A percentile compares a stretch with the other conserved stretches of the same genome.
These are phyloP conservation scores for Notodonta ziczac DNA, from an alignment of 2,888 invertebrate species.

Conservation along the genomic window DNA sequence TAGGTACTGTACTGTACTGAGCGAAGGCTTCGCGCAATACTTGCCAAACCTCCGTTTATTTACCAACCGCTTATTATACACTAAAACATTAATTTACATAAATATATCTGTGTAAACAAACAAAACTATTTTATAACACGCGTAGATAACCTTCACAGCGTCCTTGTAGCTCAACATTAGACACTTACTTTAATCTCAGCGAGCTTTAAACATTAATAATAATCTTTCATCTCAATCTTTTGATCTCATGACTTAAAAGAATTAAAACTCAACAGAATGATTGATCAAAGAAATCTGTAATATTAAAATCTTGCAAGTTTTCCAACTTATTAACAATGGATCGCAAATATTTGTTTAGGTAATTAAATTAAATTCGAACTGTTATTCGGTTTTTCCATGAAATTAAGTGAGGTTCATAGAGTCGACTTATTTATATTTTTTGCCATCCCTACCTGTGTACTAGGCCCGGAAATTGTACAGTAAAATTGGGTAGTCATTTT, in stretches of 20 bases:
- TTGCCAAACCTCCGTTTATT: no score
- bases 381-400: no score
- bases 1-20: no score
- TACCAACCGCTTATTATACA: no score
- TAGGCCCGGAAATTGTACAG: conserved; percentile 56
- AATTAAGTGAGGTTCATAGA: no score
- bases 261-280: background rate
- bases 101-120: background rate
- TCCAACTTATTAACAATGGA: no score
- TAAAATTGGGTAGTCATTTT: conserved; percentile 68
- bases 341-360: no score
- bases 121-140: background rate
- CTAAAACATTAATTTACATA: background rate
- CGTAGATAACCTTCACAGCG: background rate
- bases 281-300: background rate
- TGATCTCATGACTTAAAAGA: background rate
- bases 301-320: background rate
- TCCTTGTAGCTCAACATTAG: background rate
- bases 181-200: background rate
- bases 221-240: background rate
- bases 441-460: conserved; percentile 13
- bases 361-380: background rate
- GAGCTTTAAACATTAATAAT: no score
- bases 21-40: no score
- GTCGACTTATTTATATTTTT: background rate